Conservation (phyloP, 2,888 invertebrate genomes). For the Nyleta sp. region DNA sequence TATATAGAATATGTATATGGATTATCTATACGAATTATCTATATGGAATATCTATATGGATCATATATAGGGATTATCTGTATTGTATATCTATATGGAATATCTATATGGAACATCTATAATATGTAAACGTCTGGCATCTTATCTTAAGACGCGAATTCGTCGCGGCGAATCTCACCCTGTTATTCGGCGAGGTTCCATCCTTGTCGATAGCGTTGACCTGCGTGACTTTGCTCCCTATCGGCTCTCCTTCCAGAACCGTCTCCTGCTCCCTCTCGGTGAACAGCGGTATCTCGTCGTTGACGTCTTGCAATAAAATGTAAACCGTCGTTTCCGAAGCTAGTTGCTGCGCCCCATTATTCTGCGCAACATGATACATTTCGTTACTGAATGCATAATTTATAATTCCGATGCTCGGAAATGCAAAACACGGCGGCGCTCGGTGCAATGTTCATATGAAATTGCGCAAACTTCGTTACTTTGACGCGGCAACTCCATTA, state of each 20-base stretch:
- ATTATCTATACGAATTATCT: no score
- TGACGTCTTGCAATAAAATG: conserved; percentile 97
- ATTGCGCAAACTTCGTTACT: conserved; percentile 52
- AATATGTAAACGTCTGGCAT: no score
- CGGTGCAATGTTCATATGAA: conserved; percentile 35
- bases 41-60: no score
- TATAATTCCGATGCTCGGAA: conserved; percentile 26
- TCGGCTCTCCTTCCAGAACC: conserved; percentile 96
- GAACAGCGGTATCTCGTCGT: conserved; percentile 98
- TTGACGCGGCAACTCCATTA: conserved; percentile 38
- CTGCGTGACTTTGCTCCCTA: conserved; percentile 97
- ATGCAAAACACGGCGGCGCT: conserved; percentile 28
- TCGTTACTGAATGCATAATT: conserved; percentile 52
- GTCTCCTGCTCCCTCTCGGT: conserved; percentile 98
- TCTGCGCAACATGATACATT: conserved; percentile 84
- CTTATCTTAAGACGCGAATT: no score
- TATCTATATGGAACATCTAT: no score
- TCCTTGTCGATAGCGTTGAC: conserved; percentile 98
- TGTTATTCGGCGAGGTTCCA: conserved; percentile 97
- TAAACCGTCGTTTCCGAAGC: conserved; percentile 97
- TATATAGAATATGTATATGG: no score
- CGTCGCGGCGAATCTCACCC: no score
- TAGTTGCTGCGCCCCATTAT: conserved; percentile 97
- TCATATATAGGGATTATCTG: no score
- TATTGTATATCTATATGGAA: no score